A percentile compares a stretch with the other conserved stretches of the same genome.
These are phyloP conservation scores for Scomberomorus guttatus DNA, from an alignment of 2,797 vertebrate species.

Conservation along the genomic window DNA sequence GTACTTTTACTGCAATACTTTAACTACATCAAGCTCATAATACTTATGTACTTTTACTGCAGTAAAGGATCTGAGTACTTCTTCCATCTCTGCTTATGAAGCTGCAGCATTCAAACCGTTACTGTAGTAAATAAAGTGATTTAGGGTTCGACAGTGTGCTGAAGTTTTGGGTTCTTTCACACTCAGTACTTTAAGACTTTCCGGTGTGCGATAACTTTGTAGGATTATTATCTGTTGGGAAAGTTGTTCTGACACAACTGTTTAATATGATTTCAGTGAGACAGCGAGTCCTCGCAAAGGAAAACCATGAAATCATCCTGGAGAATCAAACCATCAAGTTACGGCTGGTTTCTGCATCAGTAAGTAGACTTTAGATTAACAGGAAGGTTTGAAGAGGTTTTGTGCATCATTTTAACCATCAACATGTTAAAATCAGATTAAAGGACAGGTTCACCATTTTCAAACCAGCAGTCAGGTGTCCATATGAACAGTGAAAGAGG, in stretches of 20 bases:
- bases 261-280: slow-evolving; percentile 53
- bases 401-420: neutral
- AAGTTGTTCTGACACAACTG: neutral
- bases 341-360: slow-evolving; percentile 34
- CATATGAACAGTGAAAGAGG: no score
- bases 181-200: neutral
- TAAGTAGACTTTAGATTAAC: slow-evolving; percentile 24
- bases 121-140: no score
- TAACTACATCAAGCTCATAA: no score
- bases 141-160: neutral
- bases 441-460: no score
- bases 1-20: no score
- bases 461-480: no score
- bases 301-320: slow-evolving; percentile 62
- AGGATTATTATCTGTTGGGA: neutral
- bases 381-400: neutral
- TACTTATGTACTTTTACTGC: no score
- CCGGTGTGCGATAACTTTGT: neutral
- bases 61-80: no score
- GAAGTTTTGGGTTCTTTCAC: neutral
- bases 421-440: neutral
- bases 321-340: slow-evolving; percentile 33
- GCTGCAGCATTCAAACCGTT: no score
- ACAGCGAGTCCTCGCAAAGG: slow-evolving; percentile 54
- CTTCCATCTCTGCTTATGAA: no score